Percentiles rank a stretch among this genome's conserved stretches.
phyloP scores from a whole-genome alignment of 2,113 vertebrate species.

The Neodontobutis hainanensis region DNA sequence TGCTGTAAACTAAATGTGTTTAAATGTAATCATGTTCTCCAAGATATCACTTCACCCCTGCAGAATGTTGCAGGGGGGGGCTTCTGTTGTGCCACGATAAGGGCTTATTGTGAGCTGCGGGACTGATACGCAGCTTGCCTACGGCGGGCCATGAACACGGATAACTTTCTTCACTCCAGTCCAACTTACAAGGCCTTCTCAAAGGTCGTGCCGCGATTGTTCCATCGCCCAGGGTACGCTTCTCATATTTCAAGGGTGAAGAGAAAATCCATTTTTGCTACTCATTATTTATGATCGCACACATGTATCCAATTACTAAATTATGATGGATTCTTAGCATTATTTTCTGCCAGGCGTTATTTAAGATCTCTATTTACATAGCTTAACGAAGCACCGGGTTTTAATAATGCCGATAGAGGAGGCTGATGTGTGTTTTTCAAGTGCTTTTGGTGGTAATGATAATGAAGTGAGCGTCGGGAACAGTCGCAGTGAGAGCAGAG shows the following conservation, averaged over 20 bases:
- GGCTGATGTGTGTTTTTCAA: conserved; percentile 65
- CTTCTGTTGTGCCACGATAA: conserved; percentile 67
- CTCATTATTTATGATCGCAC: conserved; percentile 48
- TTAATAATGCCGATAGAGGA: conserved; percentile 60
- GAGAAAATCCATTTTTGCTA: conserved; percentile 55
- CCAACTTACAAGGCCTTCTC: conserved; percentile 54
- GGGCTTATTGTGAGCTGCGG: conserved; percentile 56
- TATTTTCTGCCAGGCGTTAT: conserved; percentile 62
- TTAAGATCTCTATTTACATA: conserved; percentile 66
- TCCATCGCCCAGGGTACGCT: conserved; percentile 54
- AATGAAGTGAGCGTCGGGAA: conserved; percentile 67
- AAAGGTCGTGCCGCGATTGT: conserved; percentile 61
- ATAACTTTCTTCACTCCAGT: conserved; percentile 57
- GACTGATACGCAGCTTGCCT: conserved; percentile 55
- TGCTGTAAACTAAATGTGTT: conserved; percentile 37
- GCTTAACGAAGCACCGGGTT: conserved; percentile 66
- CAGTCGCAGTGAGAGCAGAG: conserved; percentile 22
- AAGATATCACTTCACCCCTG: conserved; percentile 50
- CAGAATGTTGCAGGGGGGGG: conserved; percentile 46
- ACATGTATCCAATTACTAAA: conserved; percentile 63
- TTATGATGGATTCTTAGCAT: conserved; percentile 63
- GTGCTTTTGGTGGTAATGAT: conserved; percentile 70
- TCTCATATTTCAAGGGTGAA: conserved; percentile 66
- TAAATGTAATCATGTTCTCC: conserved; percentile 51
- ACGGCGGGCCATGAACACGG: conserved; percentile 38